A percentile compares a stretch with the other conserved stretches of the same genome.
These are phyloP conservation scores for Axinella damicornis DNA, from an alignment of 37 sponge, comb jelly and placozoan species.

Conservation along the genomic window DNA sequence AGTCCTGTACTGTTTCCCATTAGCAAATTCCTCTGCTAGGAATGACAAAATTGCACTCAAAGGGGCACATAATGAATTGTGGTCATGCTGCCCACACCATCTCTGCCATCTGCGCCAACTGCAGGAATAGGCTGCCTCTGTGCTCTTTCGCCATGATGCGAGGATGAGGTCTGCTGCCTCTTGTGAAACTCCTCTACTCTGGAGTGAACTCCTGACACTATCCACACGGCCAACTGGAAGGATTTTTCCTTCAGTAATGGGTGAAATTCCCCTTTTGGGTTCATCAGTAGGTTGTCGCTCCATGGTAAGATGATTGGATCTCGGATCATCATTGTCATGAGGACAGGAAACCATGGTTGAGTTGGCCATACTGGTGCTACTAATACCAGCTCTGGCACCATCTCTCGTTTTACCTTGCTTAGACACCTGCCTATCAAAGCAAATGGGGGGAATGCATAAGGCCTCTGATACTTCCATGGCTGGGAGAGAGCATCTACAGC, in stretches of 20 bases:
- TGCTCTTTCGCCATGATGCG: constrained; percentile 23
- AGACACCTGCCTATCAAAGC: constrained; percentile 30
- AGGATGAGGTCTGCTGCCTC: not conserved
- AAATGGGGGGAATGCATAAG: constrained; percentile 26
- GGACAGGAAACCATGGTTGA: not conserved
- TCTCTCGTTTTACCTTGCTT: not conserved
- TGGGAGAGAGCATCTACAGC: constrained; percentile 4
- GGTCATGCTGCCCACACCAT: constrained; percentile 28
- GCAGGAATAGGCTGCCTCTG: not conserved
- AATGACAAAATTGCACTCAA: not conserved
- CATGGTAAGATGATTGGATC: too few species aligned
- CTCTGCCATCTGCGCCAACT: not conserved
- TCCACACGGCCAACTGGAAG: not conserved
- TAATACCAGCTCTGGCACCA: not conserved
- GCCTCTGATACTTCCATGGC: not conserved
- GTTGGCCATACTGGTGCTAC: not conserved
- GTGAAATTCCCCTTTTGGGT: not conserved
- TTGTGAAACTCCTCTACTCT: not conserved
- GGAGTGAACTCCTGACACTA: not conserved
- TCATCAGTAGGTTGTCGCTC: too few species aligned
- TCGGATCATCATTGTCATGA: not conserved
- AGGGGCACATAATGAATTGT: not conserved
- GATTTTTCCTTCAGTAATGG: not conserved
- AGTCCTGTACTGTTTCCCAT: constrained; percentile 17
- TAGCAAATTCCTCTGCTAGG: not conserved